These are phyloP conservation scores for Ectropis grisescens DNA, from an alignment of 1,140 invertebrate species.

Conservation along the genomic window DNA sequence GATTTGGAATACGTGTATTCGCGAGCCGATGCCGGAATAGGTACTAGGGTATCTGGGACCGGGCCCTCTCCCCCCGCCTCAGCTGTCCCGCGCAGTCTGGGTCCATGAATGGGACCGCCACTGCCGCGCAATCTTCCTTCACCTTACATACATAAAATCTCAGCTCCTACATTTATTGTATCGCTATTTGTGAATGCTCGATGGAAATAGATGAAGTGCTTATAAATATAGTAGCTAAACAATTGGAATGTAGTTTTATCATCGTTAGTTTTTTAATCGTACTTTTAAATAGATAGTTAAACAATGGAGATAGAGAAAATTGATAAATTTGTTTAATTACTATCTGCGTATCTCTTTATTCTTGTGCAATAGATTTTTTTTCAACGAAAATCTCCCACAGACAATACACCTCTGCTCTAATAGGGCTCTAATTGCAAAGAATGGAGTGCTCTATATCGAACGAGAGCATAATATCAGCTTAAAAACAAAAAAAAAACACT, in stretches of 20 bases:
- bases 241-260: too few species aligned
- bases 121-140: constrained; percentile 25
- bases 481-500: too few species aligned
- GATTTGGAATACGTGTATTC: constrained; percentile 10
- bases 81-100: constrained; percentile 41
- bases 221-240: constrained; percentile 26
- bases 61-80: constrained; percentile 19
- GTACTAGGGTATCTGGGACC: constrained; percentile 45
- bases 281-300: too few species aligned
- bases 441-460: too few species aligned
- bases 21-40: constrained; percentile 23
- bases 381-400: too few species aligned
- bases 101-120: constrained; percentile 57
- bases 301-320: too few species aligned
- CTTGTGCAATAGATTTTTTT: too few species aligned
- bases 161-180: constrained; percentile 47
- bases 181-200: constrained; percentile 39
- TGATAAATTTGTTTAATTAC: too few species aligned
- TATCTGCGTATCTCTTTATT: too few species aligned
- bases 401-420: too few species aligned
- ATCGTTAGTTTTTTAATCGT: constrained; percentile 7
- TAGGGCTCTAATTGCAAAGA: too few species aligned
- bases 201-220: constrained; percentile 51
- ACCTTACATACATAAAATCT: constrained; percentile 46
- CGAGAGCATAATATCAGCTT: too few species aligned